phyloP scores from a whole-genome alignment of 2,888 invertebrate genomes.

The Sussaba pulchella region DNA sequence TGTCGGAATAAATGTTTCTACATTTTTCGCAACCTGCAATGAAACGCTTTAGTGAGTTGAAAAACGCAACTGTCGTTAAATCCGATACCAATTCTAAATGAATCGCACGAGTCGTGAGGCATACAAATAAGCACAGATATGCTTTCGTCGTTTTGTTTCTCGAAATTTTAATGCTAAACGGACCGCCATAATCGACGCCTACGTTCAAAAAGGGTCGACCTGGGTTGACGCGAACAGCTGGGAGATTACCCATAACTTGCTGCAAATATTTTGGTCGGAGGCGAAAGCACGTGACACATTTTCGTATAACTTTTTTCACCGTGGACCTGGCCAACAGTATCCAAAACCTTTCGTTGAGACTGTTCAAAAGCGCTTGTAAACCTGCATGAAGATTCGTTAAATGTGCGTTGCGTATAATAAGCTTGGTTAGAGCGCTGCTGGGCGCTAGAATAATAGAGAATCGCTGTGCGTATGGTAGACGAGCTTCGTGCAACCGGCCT shows the following conservation, averaged over 20 bases:
- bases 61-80: slow-evolving; percentile 64
- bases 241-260: slow-evolving; percentile 62
- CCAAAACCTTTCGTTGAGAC: slow-evolving; percentile 49
- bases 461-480: slow-evolving; percentile 6
- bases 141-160: slow-evolving; percentile 51
- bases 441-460: slow-evolving; percentile 41
- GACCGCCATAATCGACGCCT: slow-evolving; percentile 70
- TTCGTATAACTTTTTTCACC: slow-evolving; percentile 44
- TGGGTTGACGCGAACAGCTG: slow-evolving; percentile 65
- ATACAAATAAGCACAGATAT: slow-evolving; percentile 68
- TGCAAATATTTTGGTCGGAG: slow-evolving; percentile 35
- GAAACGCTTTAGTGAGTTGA: slow-evolving; percentile 61
- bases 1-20: neutral
- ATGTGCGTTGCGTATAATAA: slow-evolving; percentile 53
- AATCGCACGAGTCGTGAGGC: slow-evolving; percentile 66
- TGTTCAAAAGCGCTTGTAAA: slow-evolving; percentile 26
- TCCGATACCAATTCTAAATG: slow-evolving; percentile 68
- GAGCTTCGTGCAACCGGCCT: slow-evolving; percentile 48
- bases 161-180: slow-evolving; percentile 52
- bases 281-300: slow-evolving; percentile 61
- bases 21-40: neutral
- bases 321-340: slow-evolving; percentile 52
- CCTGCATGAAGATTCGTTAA: slow-evolving; percentile 46
- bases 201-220: slow-evolving; percentile 62
- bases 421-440: slow-evolving; percentile 17